Evolutionary conservation across 2,113 vertebrate genomes (phyloP).

Genomic region (Callipepla californica): DNA sequence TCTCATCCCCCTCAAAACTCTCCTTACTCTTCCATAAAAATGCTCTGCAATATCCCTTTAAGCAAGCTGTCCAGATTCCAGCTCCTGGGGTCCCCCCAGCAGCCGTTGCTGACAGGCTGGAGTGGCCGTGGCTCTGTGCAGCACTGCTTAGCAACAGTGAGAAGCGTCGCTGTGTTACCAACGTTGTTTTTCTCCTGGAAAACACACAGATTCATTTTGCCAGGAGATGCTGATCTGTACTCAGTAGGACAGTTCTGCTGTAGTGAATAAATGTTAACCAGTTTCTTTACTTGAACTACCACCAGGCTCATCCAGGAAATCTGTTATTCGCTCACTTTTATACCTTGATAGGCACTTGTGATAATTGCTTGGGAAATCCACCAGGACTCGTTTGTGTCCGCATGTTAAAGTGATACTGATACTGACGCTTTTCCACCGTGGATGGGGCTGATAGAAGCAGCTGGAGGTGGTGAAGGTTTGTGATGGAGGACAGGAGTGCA

Average conservation of each 20-base stretch:
- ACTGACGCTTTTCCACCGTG: fast-evolving
- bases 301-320: fast-evolving
- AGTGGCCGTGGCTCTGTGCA: no score
- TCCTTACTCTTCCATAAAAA: no score
- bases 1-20: no score
- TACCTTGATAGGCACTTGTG: fast-evolving
- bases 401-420: fast-evolving
- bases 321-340: not conserved
- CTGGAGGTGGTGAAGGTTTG: fast-evolving
- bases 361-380: not conserved
- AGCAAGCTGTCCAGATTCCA: no score
- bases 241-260: not conserved
- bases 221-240: not conserved
- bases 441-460: fast-evolving
- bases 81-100: no score
- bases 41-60: no score
- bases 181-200: no score
- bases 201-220: not conserved
- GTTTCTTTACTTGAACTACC: not conserved
- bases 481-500: fast-evolving
- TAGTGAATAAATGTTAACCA: not conserved
- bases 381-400: fast-evolving
- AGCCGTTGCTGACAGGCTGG: no score
- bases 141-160: no score
- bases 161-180: no score